phyloP scores from a whole-genome alignment of 2,113 vertebrate genomes.

The Phylloscopus trochilus region DNA sequence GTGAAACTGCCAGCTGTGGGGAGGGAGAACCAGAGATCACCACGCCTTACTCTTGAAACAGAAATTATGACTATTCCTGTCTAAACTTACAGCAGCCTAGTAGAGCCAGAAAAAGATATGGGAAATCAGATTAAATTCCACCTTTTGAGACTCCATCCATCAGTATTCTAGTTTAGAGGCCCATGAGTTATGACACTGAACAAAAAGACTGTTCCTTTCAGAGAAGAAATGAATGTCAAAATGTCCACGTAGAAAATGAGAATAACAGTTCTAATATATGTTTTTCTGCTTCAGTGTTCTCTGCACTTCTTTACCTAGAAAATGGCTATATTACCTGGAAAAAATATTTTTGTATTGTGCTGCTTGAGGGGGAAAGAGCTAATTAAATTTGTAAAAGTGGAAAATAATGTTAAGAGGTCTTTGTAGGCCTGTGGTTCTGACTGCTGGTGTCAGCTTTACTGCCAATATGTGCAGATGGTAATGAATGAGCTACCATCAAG shows the following conservation, averaged over 20 bases:
- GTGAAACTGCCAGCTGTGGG: background rate
- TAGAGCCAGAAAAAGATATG: background rate
- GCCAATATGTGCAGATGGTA: background rate
- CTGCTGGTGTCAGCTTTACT: background rate
- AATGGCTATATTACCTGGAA: background rate
- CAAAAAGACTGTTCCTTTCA: background rate
- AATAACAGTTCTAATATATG: background rate
- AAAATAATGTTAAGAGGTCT: background rate
- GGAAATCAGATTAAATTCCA: background rate
- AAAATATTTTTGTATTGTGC: background rate
- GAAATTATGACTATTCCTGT: background rate
- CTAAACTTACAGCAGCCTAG: background rate
- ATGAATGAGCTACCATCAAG: background rate
- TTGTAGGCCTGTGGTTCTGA: background rate
- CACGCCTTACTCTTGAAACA: background rate
- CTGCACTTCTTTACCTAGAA: background rate
- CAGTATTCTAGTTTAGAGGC: background rate
- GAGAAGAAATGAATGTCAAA: background rate
- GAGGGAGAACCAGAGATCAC: background rate
- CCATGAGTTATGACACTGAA: background rate
- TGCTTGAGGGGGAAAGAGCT: background rate
- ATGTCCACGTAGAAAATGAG: background rate
- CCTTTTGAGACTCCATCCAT: background rate
- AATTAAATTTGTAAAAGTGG: constrained; percentile 2
- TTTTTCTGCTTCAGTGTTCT: background rate